These are phyloP conservation scores for Meriones unguiculatus DNA, from an alignment of 2,113 vertebrate species.

Conservation along the genomic window DNA sequence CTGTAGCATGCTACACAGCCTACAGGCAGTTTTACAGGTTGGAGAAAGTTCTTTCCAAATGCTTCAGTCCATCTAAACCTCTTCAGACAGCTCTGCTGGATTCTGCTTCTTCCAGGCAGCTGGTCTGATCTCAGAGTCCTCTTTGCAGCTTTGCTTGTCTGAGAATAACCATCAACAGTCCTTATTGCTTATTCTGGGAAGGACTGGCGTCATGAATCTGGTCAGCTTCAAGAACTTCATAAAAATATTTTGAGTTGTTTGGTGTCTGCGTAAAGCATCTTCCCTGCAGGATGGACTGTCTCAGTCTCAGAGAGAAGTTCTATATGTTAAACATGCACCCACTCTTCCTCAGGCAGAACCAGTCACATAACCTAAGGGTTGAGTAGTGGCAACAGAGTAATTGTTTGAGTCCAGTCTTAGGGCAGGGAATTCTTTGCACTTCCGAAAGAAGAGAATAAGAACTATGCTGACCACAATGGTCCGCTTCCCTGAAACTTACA, in stretches of 20 bases:
- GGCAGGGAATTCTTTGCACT: background rate
- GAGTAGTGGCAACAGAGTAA: background rate
- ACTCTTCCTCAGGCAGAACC: background rate
- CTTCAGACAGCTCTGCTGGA: background rate
- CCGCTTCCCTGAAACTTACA: background rate
- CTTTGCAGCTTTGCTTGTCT: background rate
- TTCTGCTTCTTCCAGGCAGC: background rate
- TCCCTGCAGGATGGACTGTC: background rate
- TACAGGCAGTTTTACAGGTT: too few relatives aligned
- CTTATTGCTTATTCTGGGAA: too few relatives aligned
- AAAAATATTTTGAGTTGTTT: background rate
- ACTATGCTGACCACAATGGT: background rate
- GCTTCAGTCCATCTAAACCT: background rate
- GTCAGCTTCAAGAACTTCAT: background rate
- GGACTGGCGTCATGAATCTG: background rate
- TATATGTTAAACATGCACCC: background rate
- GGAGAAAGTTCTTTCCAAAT: background rate
- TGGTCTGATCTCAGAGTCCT: background rate
- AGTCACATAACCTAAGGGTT: background rate
- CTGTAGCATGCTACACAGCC: too few relatives aligned
- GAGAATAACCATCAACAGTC: background rate
- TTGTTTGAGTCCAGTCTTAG: background rate
- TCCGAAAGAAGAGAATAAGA: background rate
- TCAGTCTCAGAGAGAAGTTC: background rate
- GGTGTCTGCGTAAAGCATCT: background rate